These are phyloP conservation scores for Jaculus jaculus DNA, from an alignment of 2,113 vertebrate species.

Conservation along the genomic window DNA sequence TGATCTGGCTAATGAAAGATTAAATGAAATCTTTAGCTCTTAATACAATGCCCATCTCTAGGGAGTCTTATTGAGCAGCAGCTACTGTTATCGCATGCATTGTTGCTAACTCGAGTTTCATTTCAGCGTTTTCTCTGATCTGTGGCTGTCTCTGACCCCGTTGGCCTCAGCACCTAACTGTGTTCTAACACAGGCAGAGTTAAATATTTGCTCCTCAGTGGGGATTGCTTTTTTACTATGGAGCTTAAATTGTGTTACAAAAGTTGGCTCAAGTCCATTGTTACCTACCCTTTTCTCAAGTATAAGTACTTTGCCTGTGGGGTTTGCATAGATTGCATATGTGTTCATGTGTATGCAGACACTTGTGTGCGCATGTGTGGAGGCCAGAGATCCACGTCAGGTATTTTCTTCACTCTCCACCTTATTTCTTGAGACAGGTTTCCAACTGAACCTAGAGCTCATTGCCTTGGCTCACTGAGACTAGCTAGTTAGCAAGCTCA, in stretches of 20 bases:
- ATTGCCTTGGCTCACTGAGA: no score
- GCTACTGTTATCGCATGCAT: background rate
- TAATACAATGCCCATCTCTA: background rate
- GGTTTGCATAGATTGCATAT: background rate
- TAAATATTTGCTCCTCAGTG: conserved; percentile 26
- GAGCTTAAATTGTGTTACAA: background rate
- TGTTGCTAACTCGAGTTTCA: background rate
- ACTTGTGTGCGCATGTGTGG: no score
- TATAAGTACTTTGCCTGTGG: background rate
- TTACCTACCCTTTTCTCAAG: background rate
- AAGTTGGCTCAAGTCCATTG: conserved; percentile 27
- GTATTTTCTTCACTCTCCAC: no score
- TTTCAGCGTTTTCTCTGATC: conserved; percentile 7
- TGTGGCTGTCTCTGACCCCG: background rate
- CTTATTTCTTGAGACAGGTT: no score
- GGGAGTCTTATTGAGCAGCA: background rate
- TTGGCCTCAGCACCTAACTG: background rate
- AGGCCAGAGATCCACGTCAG: no score
- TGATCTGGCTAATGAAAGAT: background rate
- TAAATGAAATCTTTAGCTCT: background rate
- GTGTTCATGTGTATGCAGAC: no score
- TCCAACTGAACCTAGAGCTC: no score
- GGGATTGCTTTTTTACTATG: background rate
- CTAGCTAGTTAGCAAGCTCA: no score
- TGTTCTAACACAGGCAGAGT: background rate